Evolutionary conservation across 2,797 vertebrate species (phyloP).

Genomic region (Semotilus atromaculatus): DNA sequence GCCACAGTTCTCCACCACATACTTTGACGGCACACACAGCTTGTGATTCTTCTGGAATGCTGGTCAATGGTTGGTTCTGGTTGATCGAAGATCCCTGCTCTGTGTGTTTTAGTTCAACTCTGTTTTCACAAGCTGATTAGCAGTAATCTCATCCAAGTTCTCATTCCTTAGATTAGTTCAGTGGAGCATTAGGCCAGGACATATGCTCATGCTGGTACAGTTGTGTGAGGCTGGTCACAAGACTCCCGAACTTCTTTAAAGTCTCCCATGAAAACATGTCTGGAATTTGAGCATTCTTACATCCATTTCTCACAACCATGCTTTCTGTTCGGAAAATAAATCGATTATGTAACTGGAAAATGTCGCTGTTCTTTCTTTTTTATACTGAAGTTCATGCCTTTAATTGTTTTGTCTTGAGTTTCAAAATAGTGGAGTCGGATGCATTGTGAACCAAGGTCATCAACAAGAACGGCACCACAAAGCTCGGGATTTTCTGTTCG

Average conservation of each 20-base stretch:
- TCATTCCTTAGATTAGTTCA: slow-evolving; percentile 32
- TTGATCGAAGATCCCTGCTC: slow-evolving; percentile 1
- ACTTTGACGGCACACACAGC: not conserved
- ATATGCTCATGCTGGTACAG: slow-evolving; percentile 20
- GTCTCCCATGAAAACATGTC: not conserved
- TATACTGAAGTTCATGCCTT: not conserved
- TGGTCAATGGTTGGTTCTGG: slow-evolving; percentile 1
- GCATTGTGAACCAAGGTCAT: too few relatives aligned
- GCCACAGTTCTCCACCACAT: not conserved
- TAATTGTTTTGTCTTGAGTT: too few relatives aligned
- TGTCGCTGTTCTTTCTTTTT: too few relatives aligned
- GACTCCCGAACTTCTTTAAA: slow-evolving; percentile 17
- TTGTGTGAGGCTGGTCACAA: slow-evolving; percentile 12
- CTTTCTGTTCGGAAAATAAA: not conserved
- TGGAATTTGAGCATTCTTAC: not conserved
- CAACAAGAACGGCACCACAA: too few relatives aligned
- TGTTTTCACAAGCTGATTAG: slow-evolving; percentile 1
- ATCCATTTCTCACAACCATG: not conserved
- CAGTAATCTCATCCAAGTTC: slow-evolving; percentile 18
- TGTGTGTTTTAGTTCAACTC: slow-evolving; percentile 7
- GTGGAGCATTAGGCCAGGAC: not conserved
- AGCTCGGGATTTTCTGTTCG: too few relatives aligned
- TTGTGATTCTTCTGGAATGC: slow-evolving; percentile 3
- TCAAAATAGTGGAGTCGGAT: too few relatives aligned
- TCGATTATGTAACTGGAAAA: not conserved